phyloP scores from a whole-genome alignment of 2,113 vertebrate genomes.

The Xenopus laevis region DNA sequence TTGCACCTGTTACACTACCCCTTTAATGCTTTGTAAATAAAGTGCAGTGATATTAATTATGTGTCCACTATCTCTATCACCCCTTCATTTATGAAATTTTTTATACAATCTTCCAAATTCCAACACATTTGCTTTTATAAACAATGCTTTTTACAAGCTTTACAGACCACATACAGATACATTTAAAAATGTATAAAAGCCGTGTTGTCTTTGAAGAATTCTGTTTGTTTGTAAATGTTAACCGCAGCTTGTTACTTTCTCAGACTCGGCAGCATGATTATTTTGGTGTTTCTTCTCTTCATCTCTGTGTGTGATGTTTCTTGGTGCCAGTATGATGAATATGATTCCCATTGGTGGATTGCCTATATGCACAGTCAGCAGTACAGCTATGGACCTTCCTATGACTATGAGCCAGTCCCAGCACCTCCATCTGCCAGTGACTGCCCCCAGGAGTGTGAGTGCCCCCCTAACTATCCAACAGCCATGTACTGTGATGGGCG shows the following conservation, averaged over 20 bases:
- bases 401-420: constrained; percentile 59
- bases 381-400: constrained; percentile 66
- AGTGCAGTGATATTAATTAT: too few species aligned
- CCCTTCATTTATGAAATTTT: too few species aligned
- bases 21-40: too few species aligned
- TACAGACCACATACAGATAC: too few species aligned
- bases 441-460: constrained; percentile 88
- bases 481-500: constrained; percentile 93
- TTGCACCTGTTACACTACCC: too few species aligned
- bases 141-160: too few species aligned
- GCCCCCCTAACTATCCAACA: constrained; percentile 81
- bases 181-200: too few species aligned
- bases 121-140: too few species aligned
- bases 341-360: constrained; percentile 77
- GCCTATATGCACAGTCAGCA: constrained; percentile 64
- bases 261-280: constrained; percentile 60
- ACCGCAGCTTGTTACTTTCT: background rate
- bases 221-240: too few species aligned
- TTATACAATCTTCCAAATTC: too few species aligned
- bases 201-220: too few species aligned
- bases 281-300: constrained; percentile 65
- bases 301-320: constrained; percentile 60
- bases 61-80: too few species aligned
- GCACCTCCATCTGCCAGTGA: constrained; percentile 56
- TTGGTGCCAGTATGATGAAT: constrained; percentile 62